Conservation (phyloP, 2,888 invertebrate genomes). For the Meloe dianella region DNA sequence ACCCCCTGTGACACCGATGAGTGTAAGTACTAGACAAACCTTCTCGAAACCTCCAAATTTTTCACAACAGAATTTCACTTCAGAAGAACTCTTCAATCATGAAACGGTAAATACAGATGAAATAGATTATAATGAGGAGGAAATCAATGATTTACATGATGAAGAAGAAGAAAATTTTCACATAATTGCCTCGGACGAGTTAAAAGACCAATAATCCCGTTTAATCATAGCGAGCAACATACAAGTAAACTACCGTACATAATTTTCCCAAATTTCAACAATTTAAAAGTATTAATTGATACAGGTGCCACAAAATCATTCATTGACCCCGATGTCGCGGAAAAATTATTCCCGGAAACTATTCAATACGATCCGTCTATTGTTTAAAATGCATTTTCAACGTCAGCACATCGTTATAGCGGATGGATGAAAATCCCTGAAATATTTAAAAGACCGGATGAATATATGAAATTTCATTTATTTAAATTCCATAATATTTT, state of each 20-base stretch:
- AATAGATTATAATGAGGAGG: too few species aligned
- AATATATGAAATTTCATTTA: slow-evolving; percentile 13
- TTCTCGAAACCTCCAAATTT: too few species aligned
- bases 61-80: too few species aligned
- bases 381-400: slow-evolving; percentile 11
- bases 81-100: too few species aligned
- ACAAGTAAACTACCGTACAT: slow-evolving; percentile 13
- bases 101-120: too few species aligned
- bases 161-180: too few species aligned
- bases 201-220: not conserved
- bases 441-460: slow-evolving; percentile 3
- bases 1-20: too few species aligned
- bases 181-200: too few species aligned
- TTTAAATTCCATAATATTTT: slow-evolving; percentile 17
- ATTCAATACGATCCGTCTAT: slow-evolving; percentile 14
- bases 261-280: slow-evolving; percentile 10
- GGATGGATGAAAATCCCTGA: slow-evolving; percentile 15
- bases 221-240: slow-evolving; percentile 4
- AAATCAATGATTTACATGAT: too few species aligned
- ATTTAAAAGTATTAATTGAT: slow-evolving; percentile 12
- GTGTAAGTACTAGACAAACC: too few species aligned
- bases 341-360: not conserved
- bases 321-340: not conserved
- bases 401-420: slow-evolving; percentile 13
- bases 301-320: slow-evolving; percentile 13